Base-by-base conservation (phyloP, 2,113 vertebrate species). In the Glareola pratincola region DNA sequence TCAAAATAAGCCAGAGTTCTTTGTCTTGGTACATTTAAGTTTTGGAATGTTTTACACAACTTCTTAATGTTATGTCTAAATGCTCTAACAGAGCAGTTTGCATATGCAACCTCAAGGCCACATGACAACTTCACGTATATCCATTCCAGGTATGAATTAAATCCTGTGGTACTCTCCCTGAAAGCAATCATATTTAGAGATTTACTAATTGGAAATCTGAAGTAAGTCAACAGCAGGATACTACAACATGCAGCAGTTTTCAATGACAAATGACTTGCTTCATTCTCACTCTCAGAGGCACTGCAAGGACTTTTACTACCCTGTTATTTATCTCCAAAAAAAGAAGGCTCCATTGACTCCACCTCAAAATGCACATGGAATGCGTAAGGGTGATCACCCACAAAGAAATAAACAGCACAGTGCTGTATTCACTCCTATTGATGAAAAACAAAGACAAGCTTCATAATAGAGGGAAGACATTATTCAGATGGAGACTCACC, bases 41-140 rank as follows among this genome's bases (percentile, higher is more conserved):
- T 72, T 15, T 14, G 53, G 23, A 82, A 78, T 29, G 21, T 22
- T 66, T 24, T 47, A 57, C 27, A 39, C 1, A 12, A 34, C 30
- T 84, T 84, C 20, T 51, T 32, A 36, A 27, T 48, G n/a, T 20
- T 27, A 62, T 1, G 4, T 48, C 27, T 51, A 45, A 76, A 57
- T 6, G n/a, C 16, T 48, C 21, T 56, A 47, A 62, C 10, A 80
- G 11, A 62, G 48, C 20, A 86, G 63, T 36, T 27, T 74, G 19
- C 17, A 15, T 19, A 23, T 0, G 1, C 59, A 62, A 62, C 21
- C 59, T 41, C 22, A 90, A 92, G 50, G 43, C 19, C 53, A 68
- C 15, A 16, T 17, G 41, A 76, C 2, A 2, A 54, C 7, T 71
- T 4, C n/a, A 72, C 2, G 0, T 2, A 37, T 2, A 32, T 66